These are phyloP conservation scores for Diplosoma virens DNA, from an alignment of 23 tunicate species.

Conservation along the genomic window DNA sequence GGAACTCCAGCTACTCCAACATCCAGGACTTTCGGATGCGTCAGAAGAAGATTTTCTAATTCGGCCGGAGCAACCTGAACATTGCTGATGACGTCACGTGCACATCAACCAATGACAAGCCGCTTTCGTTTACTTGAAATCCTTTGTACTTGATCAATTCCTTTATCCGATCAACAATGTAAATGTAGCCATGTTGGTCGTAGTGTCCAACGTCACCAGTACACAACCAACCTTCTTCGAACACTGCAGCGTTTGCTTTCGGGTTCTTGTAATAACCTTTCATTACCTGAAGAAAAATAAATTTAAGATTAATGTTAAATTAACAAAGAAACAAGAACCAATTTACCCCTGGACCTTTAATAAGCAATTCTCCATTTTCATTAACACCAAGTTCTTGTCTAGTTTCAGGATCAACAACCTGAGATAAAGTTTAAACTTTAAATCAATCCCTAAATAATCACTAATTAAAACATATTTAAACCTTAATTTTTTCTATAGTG, in stretches of 20 bases:
- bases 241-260: conserved; percentile 11
- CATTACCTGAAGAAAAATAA: conserved; percentile 36
- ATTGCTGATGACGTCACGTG: no score
- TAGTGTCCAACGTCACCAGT: conserved; percentile 74
- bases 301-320: no score
- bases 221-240: conserved; percentile 57
- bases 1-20: conserved; percentile 60
- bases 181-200: conserved; percentile 56
- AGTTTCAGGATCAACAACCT: conserved; percentile 62
- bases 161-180: conserved; percentile 54
- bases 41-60: conserved; percentile 32
- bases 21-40: conserved; percentile 49
- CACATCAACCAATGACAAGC: neutral
- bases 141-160: conserved; percentile 85
- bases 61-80: conserved; percentile 75
- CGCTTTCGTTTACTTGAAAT: conserved; percentile 47
- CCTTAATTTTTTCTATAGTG: no score
- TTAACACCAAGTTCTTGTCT: conserved; percentile 41
- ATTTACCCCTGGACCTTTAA: conserved; percentile 56
- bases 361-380: conserved; percentile 47
- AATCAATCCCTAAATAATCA: no score
- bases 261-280: conserved; percentile 44
- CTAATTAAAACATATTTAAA: no score
- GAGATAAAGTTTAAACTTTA: neutral
- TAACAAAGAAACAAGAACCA: no score